Percentiles rank a stretch among this genome's conserved stretches.
These are phyloP conservation scores for Diorhabda carinulata DNA, from an alignment of 1,140 invertebrate species.

Conservation along the genomic window DNA sequence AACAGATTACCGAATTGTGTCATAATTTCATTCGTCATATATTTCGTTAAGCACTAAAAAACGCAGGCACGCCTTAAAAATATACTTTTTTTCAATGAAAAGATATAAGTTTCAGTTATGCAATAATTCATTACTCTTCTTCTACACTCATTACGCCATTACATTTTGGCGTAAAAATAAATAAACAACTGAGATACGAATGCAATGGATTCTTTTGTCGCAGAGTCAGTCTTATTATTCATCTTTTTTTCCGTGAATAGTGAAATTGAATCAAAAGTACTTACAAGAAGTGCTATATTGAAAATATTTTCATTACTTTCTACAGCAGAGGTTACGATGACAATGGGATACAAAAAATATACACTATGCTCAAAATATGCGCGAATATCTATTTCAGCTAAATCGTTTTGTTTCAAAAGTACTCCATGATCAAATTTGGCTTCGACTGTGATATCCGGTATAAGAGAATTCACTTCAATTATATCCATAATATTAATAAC, in stretches of 20 bases:
- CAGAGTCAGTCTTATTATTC: neutral
- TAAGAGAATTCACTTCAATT: constrained; percentile 8
- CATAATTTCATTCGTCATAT: too few relatives aligned
- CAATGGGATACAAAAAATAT: constrained; percentile 10
- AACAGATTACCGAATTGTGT: too few relatives aligned
- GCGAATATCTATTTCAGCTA: neutral
- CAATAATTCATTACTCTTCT: too few relatives aligned
- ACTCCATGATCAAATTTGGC: neutral
- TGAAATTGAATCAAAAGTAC: neutral
- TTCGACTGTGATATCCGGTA: neutral
- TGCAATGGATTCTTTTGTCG: neutral
- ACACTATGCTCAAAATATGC: constrained; percentile 18
- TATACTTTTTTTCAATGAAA: too few relatives aligned
- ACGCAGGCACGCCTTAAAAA: too few relatives aligned
- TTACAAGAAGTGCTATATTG: constrained; percentile 9
- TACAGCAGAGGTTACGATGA: neutral
- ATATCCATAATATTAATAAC: constrained; percentile 11
- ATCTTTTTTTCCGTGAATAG: neutral
- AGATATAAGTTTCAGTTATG: too few relatives aligned
- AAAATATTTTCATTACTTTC: constrained; percentile 5
- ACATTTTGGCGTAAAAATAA: neutral
- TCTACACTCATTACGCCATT: too few relatives aligned
- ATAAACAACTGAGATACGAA: neutral
- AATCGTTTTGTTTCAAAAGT: neutral
- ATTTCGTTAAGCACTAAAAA: too few relatives aligned